phyloP scores from a whole-genome alignment of 1,140 invertebrate species.

The Drosophila lini region DNA sequence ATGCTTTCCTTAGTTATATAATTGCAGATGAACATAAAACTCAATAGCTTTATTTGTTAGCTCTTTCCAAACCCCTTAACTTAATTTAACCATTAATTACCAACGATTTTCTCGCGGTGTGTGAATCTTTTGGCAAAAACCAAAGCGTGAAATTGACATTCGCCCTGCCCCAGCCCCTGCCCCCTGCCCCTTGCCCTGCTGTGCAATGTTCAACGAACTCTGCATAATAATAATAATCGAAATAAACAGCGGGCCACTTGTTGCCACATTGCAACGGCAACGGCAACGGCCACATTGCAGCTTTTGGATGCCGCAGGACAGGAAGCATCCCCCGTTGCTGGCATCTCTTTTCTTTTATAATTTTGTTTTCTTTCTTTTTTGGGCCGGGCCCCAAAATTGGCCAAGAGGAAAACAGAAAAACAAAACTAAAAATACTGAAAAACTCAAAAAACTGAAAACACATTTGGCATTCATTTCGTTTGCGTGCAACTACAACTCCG shows the following conservation, averaged over 20 bases:
- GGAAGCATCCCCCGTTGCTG: slow-evolving; percentile 51
- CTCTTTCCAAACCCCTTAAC: background rate
- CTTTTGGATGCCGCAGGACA: slow-evolving; percentile 50
- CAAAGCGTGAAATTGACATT: slow-evolving; percentile 77
- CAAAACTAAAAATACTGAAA: slow-evolving; percentile 18
- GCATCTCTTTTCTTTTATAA: background rate
- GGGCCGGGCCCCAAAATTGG: slow-evolving; percentile 58
- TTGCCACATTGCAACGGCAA: slow-evolving; percentile 35
- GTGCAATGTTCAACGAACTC: slow-evolving; percentile 76
- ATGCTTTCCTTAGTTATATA: no score
- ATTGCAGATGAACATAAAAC: background rate
- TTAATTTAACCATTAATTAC: background rate
- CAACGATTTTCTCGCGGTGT: background rate
- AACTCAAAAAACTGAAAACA: slow-evolving; percentile 56
- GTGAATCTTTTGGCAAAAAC: slow-evolving; percentile 38
- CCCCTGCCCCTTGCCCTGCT: slow-evolving; percentile 43
- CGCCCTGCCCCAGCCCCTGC: slow-evolving; percentile 33
- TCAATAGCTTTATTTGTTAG: background rate
- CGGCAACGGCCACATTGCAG: slow-evolving; percentile 16
- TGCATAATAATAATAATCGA: slow-evolving; percentile 59
- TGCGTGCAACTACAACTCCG: slow-evolving; percentile 58
- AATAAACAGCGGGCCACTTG: slow-evolving; percentile 34
- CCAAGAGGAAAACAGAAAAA: slow-evolving; percentile 44
- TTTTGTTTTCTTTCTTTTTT: slow-evolving; percentile 2
- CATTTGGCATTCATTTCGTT: slow-evolving; percentile 72